These are phyloP conservation scores for Leptopterna dolabrata DNA, from an alignment of 2,888 invertebrate genomes.

Conservation along the genomic window DNA sequence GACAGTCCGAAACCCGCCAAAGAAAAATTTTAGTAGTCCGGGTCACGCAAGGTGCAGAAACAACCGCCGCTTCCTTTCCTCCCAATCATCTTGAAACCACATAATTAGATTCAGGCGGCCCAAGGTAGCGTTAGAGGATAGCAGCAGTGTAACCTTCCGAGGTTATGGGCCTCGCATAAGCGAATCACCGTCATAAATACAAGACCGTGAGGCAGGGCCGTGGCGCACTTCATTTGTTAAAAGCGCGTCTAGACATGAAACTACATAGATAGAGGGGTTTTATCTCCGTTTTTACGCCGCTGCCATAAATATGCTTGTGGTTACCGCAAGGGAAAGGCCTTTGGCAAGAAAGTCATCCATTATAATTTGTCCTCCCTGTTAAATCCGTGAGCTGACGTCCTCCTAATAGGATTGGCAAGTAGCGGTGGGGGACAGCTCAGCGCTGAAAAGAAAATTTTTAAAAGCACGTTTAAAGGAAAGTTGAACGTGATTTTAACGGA, in stretches of 20 bases:
- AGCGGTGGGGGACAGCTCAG: neutral
- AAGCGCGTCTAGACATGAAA: conserved; percentile 46
- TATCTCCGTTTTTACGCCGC: conserved; percentile 26
- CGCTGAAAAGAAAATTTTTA: neutral
- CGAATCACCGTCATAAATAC: conserved; percentile 20
- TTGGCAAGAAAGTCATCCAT: conserved; percentile 38
- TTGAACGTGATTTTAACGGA: neutral
- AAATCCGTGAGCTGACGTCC: neutral
- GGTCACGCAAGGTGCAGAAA: neutral
- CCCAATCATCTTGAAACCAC: neutral
- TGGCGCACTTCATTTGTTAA: conserved; percentile 40
- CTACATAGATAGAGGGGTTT: conserved; percentile 8
- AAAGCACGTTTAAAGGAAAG: neutral
- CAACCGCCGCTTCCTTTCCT: neutral
- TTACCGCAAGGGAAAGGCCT: neutral
- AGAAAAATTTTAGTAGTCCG: neutral
- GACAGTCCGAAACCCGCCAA: neutral
- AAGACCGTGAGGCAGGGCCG: too few species aligned
- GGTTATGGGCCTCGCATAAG: neutral
- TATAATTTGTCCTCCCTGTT: conserved; percentile 35
- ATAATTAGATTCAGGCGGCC: neutral
- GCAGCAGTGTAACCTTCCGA: neutral
- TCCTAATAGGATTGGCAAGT: conserved; percentile 25
- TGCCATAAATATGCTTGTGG: conserved; percentile 4
- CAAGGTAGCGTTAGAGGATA: neutral